These are phyloP conservation scores for Hesperia comma DNA, from an alignment of 2,888 invertebrate species.

Conservation along the genomic window DNA sequence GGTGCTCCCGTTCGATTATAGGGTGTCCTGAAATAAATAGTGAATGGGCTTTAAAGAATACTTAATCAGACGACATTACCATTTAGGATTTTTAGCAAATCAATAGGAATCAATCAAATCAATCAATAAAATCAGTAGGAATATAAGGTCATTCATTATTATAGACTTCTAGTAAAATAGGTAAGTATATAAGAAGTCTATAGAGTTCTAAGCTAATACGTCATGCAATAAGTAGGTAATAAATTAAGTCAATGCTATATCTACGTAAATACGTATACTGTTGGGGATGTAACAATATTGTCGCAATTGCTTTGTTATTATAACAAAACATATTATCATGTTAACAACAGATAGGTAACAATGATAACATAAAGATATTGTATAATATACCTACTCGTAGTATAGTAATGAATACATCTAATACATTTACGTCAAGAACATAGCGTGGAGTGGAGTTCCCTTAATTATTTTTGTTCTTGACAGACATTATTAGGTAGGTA, in stretches of 20 bases:
- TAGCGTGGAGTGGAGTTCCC: constrained; percentile 3
- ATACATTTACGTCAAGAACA: constrained; percentile 7
- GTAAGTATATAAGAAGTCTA: too few species aligned
- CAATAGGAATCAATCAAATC: too few species aligned
- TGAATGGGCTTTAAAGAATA: too few species aligned
- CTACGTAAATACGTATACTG: neutral
- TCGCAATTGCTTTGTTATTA: neutral
- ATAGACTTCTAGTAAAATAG: too few species aligned
- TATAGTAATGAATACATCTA: too few species aligned
- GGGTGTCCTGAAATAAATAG: too few species aligned
- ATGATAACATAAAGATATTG: constrained; percentile 7
- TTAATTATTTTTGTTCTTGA: neutral
- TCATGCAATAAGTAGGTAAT: neutral
- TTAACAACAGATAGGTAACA: neutral
- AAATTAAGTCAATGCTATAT: neutral
- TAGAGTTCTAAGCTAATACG: neutral
- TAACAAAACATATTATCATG: constrained; percentile 1
- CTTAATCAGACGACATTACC: too few species aligned
- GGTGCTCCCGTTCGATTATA: too few species aligned
- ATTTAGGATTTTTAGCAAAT: too few species aligned
- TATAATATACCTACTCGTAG: too few species aligned
- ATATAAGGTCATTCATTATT: too few species aligned
- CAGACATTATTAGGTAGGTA: neutral
- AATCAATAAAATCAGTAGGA: too few species aligned
- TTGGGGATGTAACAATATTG: neutral